Base-by-base conservation (phyloP, 2,888 invertebrate species). In the Pristionchus entomophagus region DNA sequence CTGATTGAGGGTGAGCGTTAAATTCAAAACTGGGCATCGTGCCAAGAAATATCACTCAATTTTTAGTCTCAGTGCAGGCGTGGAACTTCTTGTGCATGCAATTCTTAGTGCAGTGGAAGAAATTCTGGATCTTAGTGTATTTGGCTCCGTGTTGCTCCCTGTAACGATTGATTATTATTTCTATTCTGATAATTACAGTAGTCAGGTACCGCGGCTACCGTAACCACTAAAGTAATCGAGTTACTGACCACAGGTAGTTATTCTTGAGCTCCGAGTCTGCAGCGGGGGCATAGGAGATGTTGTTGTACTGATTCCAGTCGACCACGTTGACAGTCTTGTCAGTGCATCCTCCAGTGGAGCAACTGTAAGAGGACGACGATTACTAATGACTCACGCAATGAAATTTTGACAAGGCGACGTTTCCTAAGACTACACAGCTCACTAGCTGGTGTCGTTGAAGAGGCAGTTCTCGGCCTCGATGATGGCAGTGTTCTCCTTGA, bases 21-120 rank as follows among this genome's bases (percentile, higher is more conserved):
- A 62, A 62, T 32, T 6, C 62, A 62, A 62, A 32, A 32, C 12
- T 32, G 29, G 62, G 32, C 62, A 35, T 19, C 6, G 3, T 62
- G 10, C 35, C 62, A 62, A 59, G n/a, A n/a, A n/a, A n/a, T 29
- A 56, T 3, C 17, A 19, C 49, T 73, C 17, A 65, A 65, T 29
- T 22, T 29, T 84, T 84, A 4, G 8, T 22, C 2, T 19, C n/a
- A 45, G 53, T 53, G 49, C 84, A 84, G 8, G 19, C 22, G 17
- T 14, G 19, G 22, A 84, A 32, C n/a, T 35, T 62, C n/a, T 49
- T 65, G 65, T 84, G 84, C 26, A 84, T 51, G 49, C 84, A 84
- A n/a, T 84, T 62, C 49, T 84, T 84, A 19, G 84, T 51, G 65
- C 84, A 84, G 26, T 84, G 84, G 17, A 65, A 35, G 84, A 65